phyloP scores from a whole-genome alignment of 2,888 invertebrate genomes.

The Antheraea assamensis region DNA sequence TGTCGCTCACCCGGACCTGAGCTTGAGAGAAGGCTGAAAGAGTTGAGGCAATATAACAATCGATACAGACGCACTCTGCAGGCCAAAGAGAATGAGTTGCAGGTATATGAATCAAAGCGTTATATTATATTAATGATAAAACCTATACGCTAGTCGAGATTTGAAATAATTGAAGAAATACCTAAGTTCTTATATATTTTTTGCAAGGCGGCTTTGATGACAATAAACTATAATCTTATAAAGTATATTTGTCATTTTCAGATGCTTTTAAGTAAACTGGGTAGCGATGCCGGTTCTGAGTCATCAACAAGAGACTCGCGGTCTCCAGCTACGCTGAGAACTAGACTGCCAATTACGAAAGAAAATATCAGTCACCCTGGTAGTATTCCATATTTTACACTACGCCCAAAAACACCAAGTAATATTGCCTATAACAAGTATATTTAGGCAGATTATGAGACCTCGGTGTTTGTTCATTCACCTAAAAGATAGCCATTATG shows the following conservation, averaged over 20 bases:
- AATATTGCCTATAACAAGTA: neutral
- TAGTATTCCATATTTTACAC: constrained; percentile 45
- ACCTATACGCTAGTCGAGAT: no score
- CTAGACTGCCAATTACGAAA: constrained; percentile 74
- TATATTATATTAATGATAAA: neutral
- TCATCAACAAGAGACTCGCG: constrained; percentile 66
- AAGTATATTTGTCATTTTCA: constrained; percentile 43
- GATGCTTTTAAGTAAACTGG: constrained; percentile 86
- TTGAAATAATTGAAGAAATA: neutral
- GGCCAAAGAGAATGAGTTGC: constrained; percentile 91
- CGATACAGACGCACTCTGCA: constrained; percentile 91
- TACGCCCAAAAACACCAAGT: neutral
- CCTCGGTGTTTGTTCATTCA: neutral
- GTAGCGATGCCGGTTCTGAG: constrained; percentile 82
- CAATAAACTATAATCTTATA: neutral
- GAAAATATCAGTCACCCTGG: constrained; percentile 83
- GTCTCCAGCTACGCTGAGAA: constrained; percentile 63
- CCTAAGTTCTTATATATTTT: neutral
- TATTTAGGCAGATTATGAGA: neutral
- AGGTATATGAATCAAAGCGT: constrained; percentile 69
- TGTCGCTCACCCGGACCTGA: constrained; percentile 92
- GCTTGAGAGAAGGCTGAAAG: constrained; percentile 90
- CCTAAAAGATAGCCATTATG: no score
- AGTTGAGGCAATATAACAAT: constrained; percentile 92
- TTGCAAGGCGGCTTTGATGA: neutral